Base-by-base conservation (phyloP, 2,113 vertebrate species). In the Hemibagrus wyckioides region DNA sequence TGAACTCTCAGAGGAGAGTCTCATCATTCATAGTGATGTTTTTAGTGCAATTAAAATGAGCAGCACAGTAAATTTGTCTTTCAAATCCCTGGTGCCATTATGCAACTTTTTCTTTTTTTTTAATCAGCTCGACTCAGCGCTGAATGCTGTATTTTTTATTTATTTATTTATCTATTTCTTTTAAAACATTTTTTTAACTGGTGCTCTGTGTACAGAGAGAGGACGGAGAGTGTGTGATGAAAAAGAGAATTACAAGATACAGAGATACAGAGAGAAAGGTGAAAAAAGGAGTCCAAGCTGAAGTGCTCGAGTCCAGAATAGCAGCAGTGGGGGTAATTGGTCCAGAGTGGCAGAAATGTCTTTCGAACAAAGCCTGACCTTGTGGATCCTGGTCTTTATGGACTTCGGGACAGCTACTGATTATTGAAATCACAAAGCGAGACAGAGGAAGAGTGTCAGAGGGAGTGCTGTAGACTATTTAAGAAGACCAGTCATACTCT, bases 41-140 rank as follows among this genome's bases (percentile, higher is more conserved):
- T 92, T 89, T 71, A 88, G 39, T 89, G 85, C 86, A 36, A 86
- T 36, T 77, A 48, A 85, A 80, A 84, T 80, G 89, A 91, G 65
- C 57, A 87, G 63, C 69, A 19, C 77, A 44, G 71, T 85, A 89
- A 63, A 85, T 86, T 69, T 86, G 89, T 84, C 73, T 69, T 84
- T 21, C 25, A 56, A 44, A 25, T 79, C 57, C 82, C 59, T 0
- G 21, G 86, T 67, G 59, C 30, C 54, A 85, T 75, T 52, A 39
- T 41, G 67, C 56, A 81, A 61, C 36, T 67, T 69, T 83, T 82
- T 28, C 54, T 41, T 41, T 33, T 84, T 39, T 63, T 86, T 36
- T 50, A 50, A 61, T 80, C 57, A 80, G 59, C 44, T 59, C 23
- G 23, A 81, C 79, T 79, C 73, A 52, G 84, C 30, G 11, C 73